These are phyloP conservation scores for Eucera pruinosa DNA, from an alignment of 2,888 invertebrate genomes.

Conservation along the genomic window DNA sequence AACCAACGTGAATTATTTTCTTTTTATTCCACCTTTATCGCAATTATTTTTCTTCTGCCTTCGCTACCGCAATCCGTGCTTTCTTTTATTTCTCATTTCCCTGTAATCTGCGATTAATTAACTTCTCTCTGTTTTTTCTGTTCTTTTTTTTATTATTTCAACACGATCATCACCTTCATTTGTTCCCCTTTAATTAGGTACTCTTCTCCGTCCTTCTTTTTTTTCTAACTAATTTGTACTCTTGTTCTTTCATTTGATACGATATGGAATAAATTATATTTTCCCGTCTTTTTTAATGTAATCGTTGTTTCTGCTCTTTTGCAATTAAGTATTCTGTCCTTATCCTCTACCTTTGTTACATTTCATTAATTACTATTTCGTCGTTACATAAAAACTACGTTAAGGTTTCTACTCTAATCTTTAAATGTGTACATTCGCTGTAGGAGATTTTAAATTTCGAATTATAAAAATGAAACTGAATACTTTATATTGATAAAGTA, in stretches of 20 bases:
- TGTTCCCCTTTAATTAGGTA: slow-evolving; percentile 13
- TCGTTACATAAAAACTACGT: neutral
- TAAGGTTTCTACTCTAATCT: neutral
- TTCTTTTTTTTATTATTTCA: neutral
- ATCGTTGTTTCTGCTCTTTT: neutral
- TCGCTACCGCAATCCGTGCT: neutral
- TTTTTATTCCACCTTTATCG: neutral
- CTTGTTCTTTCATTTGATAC: neutral
- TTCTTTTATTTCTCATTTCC: slow-evolving; percentile 10
- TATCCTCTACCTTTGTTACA: neutral
- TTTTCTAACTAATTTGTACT: neutral
- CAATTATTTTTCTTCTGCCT: slow-evolving; percentile 17
- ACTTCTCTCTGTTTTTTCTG: neutral
- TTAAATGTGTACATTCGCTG: too few species aligned
- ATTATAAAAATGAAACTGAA: too few species aligned
- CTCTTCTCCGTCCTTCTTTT: too few species aligned
- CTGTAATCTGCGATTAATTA: slow-evolving; percentile 29
- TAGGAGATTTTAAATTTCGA: too few species aligned
- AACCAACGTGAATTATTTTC: slow-evolving; percentile 31
- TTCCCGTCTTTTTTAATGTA: neutral
- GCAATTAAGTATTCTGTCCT: neutral
- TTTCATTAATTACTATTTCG: too few species aligned
- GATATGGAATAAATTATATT: slow-evolving; percentile 13
- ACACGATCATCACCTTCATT: slow-evolving; percentile 8
- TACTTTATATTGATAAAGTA: too few species aligned